A percentile compares a stretch with the other conserved stretches of the same genome.
phyloP scores from a whole-genome alignment of 2,888 invertebrate species.

The Heliconius charithonia region DNA sequence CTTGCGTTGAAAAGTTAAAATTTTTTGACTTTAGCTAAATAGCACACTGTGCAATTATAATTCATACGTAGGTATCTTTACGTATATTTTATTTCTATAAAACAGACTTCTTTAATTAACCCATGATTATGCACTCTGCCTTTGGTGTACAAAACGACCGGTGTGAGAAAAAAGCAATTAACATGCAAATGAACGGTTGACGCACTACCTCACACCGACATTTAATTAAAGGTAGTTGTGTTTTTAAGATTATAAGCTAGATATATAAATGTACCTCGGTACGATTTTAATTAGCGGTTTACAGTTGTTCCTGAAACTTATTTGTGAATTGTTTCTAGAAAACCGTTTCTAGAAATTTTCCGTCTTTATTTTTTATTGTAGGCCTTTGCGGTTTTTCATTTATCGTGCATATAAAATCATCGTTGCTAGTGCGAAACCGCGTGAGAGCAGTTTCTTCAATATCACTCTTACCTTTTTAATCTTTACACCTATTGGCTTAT shows the following conservation, averaged over 20 bases:
- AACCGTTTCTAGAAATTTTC: background rate
- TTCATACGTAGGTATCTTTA: background rate
- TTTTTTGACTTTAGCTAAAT: too few relatives aligned
- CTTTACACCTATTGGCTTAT: too few relatives aligned
- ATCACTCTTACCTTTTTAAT: too few relatives aligned
- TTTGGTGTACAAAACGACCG: slow-evolving; percentile 27
- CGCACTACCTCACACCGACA: slow-evolving; percentile 17
- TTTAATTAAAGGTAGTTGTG: slow-evolving; percentile 29
- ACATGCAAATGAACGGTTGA: slow-evolving; percentile 39
- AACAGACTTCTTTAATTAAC: slow-evolving; percentile 9
- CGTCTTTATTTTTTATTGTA: background rate
- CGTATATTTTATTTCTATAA: background rate
- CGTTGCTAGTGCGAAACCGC: too few relatives aligned
- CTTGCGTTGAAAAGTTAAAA: too few relatives aligned
- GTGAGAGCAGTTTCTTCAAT: too few relatives aligned
- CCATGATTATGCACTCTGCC: slow-evolving; percentile 30
- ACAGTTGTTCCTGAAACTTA: background rate
- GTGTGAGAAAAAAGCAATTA: slow-evolving; percentile 36
- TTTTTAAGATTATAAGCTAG: slow-evolving; percentile 11
- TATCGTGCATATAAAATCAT: too few relatives aligned
- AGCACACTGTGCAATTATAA: too few relatives aligned
- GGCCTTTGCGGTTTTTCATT: too few relatives aligned
- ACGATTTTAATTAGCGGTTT: background rate
- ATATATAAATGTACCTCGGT: background rate
- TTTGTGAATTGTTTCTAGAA: background rate